Conservation (phyloP, 2,888 invertebrate species). For the Eupeodes luniger region DNA sequence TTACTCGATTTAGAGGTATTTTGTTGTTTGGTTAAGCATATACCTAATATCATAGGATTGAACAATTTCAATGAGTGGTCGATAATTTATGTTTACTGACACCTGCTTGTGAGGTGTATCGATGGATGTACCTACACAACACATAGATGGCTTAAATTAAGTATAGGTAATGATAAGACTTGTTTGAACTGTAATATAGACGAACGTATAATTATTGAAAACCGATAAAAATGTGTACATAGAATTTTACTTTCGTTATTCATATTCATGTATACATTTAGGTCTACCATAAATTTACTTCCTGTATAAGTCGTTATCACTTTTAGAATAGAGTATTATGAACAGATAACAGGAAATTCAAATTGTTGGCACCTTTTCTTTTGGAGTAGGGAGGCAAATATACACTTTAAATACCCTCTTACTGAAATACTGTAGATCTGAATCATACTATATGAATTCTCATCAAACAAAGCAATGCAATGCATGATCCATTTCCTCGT, state of each 20-base stretch:
- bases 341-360: neutral
- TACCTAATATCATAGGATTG: neutral
- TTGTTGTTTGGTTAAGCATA: neutral
- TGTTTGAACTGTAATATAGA: slow-evolving; percentile 35
- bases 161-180: slow-evolving; percentile 15
- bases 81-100: slow-evolving; percentile 23
- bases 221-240: slow-evolving; percentile 30
- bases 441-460: neutral
- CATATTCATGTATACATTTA: neutral
- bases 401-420: too few relatives aligned
- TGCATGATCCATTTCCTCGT: neutral
- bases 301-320: neutral
- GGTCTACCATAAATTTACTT: neutral
- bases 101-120: slow-evolving; percentile 12
- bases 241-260: slow-evolving; percentile 4
- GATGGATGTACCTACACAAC: neutral
- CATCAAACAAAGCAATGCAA: neutral
- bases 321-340: neutral
- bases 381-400: too few relatives aligned
- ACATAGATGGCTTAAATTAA: neutral
- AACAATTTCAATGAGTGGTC: neutral
- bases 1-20: slow-evolving; percentile 2
- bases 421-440: neutral
- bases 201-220: neutral
- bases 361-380: too few relatives aligned